Evolutionary conservation across 2,888 invertebrate species (phyloP).

Genomic region (Diaperis boleti): DNA sequence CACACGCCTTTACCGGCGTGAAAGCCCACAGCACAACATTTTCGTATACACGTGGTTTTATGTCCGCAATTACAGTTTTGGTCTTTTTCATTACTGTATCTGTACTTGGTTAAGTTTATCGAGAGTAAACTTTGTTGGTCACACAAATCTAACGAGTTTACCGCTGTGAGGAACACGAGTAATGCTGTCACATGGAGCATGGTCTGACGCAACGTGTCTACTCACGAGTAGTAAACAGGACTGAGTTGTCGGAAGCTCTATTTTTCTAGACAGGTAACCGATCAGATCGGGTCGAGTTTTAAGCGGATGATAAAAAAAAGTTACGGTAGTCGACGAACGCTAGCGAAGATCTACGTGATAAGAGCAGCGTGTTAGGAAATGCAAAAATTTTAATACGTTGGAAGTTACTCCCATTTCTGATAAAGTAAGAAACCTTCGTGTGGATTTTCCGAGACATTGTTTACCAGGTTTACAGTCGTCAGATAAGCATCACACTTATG

Average conservation of each 20-base stretch:
- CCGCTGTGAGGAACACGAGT: background rate
- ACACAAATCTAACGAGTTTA: constrained; percentile 23
- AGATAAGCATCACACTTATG: no score
- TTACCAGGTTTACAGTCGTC: no score
- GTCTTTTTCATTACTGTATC: constrained; percentile 14
- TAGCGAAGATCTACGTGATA: constrained; percentile 14
- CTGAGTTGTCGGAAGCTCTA: background rate
- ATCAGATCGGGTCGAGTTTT: constrained; percentile 21
- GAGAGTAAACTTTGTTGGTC: constrained; percentile 13
- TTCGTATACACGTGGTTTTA: constrained; percentile 20
- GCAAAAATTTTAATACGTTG: no score
- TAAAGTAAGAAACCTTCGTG: no score
- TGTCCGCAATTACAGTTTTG: constrained; percentile 15
- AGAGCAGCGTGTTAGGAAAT: no score
- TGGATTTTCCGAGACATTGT: no score
- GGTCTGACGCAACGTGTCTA: constrained; percentile 8
- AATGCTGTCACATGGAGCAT: constrained; percentile 13
- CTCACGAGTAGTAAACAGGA: constrained; percentile 19
- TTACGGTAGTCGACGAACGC: constrained; percentile 15
- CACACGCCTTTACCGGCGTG: constrained; percentile 23
- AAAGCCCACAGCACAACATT: constrained; percentile 37
- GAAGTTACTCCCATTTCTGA: no score
- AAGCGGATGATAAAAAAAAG: constrained; percentile 7
- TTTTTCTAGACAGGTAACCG: constrained; percentile 33
- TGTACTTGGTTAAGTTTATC: constrained; percentile 22